Percentiles rank a stretch among this genome's conserved stretches.
Evolutionary conservation across 1,140 invertebrate genomes (phyloP).

Genomic region (Lordiphosa mommai): DNA sequence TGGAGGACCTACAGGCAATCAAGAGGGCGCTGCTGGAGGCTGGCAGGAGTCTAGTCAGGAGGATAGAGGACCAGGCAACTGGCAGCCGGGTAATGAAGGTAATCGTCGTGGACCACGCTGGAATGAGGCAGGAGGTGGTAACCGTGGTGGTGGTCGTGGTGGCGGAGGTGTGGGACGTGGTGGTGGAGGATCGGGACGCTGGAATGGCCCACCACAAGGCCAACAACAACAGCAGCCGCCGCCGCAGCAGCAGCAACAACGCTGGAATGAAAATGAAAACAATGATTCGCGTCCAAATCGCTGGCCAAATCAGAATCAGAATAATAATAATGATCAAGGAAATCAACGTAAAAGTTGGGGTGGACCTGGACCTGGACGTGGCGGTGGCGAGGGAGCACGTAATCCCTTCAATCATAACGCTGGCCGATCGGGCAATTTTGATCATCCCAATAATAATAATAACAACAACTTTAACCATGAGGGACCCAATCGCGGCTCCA

Average conservation of each 20-base stretch:
- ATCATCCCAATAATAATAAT: not conserved
- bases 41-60: too few species aligned
- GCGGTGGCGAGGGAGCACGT: not conserved
- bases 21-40: too few species aligned
- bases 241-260: not conserved
- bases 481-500: too few species aligned
- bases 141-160: too few species aligned
- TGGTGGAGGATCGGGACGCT: slow-evolving; percentile 4
- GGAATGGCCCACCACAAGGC: slow-evolving; percentile 30
- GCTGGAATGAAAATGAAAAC: slow-evolving; percentile 2
- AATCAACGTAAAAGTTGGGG: not conserved
- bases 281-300: slow-evolving; percentile 16
- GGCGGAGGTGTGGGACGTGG: too few species aligned
- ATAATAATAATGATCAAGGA: slow-evolving; percentile 1
- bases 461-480: too few species aligned
- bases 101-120: too few species aligned
- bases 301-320: slow-evolving; percentile 24
- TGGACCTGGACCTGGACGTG: not conserved
- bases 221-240: not conserved
- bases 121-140: not conserved
- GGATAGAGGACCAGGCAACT: too few species aligned
- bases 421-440: not conserved
- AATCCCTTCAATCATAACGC: not conserved
- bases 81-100: too few species aligned
- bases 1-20: not conserved